These are phyloP conservation scores for Calidris pugnax DNA, from an alignment of 2,113 vertebrate genomes.

Conservation along the genomic window DNA sequence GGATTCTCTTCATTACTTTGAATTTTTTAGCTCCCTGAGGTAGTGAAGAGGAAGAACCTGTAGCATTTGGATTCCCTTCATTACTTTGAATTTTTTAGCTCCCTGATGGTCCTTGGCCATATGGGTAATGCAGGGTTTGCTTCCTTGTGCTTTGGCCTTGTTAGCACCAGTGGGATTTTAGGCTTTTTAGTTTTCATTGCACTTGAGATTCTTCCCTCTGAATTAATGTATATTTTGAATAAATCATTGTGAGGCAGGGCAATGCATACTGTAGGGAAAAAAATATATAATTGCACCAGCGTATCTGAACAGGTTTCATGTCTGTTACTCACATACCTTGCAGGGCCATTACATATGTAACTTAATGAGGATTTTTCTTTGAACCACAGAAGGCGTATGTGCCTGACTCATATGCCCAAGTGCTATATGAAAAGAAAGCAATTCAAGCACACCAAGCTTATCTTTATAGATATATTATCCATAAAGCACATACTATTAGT, in stretches of 20 bases:
- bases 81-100: neutral
- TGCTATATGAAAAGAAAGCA: neutral
- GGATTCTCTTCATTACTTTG: neutral
- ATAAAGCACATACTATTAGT: neutral
- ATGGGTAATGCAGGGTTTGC: neutral
- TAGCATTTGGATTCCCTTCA: neutral
- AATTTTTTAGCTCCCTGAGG: no score
- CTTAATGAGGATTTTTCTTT: constrained; percentile 19
- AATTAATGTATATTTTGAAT: constrained; percentile 46
- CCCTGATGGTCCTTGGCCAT: neutral
- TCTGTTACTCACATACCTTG: neutral
- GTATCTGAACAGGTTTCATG: neutral
- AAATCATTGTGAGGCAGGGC: neutral
- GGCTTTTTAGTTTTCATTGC: neutral
- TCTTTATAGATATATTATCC: neutral
- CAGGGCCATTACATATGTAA: neutral
- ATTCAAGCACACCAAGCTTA: neutral
- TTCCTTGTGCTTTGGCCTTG: constrained; percentile 5
- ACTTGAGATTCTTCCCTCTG: neutral
- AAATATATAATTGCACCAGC: neutral
- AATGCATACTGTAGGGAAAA: neutral
- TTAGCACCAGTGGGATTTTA: neutral
- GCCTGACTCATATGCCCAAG: neutral
- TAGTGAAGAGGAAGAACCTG: neutral
- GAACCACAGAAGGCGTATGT: neutral